These are phyloP conservation scores for Nemapogon koenigi DNA, from an alignment of 2,888 invertebrate genomes.

Conservation along the genomic window DNA sequence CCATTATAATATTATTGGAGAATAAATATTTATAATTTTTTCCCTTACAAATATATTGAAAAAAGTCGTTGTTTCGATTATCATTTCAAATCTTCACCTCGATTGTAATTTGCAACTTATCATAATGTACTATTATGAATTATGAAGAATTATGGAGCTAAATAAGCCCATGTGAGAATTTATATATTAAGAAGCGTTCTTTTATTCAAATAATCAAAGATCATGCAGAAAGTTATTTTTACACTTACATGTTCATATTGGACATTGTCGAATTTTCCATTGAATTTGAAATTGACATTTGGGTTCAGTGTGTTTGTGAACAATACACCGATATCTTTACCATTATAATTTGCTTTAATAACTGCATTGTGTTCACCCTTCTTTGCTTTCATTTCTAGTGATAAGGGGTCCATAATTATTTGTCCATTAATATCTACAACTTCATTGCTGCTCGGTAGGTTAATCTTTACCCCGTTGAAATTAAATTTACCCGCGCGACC, in stretches of 20 bases:
- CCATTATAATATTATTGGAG: no score
- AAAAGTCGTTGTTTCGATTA: neutral
- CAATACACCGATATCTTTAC: constrained; percentile 46
- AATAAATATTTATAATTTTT: no score
- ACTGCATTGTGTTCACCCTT: constrained; percentile 54
- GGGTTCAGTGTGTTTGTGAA: constrained; percentile 68
- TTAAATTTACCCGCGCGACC: constrained; percentile 55
- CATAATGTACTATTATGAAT: no score
- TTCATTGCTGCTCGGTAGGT: constrained; percentile 37
- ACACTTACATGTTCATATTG: constrained; percentile 3
- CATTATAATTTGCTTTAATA: constrained; percentile 46
- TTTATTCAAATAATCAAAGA: no score
- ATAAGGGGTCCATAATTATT: constrained; percentile 32
- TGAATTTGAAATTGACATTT: constrained; percentile 64
- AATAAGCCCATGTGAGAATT: no score
- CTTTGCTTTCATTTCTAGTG: constrained; percentile 57
- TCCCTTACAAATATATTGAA: no score
- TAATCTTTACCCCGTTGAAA: constrained; percentile 63
- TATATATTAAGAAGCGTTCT: no score
- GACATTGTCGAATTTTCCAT: constrained; percentile 30
- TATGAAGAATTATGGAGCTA: no score
- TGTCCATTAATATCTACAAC: constrained; percentile 59
- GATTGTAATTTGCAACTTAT: no score
- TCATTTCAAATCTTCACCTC: neutral
- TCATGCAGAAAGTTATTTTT: no score